phyloP scores from a whole-genome alignment of 2,113 vertebrate species.

The Aegithalos caudatus region DNA sequence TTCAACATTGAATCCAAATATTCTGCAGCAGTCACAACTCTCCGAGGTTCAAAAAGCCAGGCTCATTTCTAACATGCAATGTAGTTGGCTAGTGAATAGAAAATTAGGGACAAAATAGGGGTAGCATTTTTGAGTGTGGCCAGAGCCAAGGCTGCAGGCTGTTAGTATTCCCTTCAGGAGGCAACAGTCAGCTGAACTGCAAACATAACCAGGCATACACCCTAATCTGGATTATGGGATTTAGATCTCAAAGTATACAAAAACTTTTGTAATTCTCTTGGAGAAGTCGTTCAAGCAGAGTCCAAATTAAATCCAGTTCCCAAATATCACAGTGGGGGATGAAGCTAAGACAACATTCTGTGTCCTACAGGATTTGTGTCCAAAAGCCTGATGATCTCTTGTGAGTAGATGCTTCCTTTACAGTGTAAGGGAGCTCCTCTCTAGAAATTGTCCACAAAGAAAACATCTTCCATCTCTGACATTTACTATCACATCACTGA shows the following conservation, averaged over 20 bases:
- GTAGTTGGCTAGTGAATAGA: neutral
- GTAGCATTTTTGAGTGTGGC: neutral
- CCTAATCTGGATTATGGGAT: neutral
- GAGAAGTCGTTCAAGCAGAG: neutral
- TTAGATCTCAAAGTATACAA: neutral
- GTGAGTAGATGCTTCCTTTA: neutral
- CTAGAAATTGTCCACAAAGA: neutral
- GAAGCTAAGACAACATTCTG: neutral
- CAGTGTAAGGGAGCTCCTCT: neutral
- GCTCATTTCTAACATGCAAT: neutral
- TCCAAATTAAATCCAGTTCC: neutral
- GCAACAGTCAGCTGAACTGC: neutral
- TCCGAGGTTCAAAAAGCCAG: neutral
- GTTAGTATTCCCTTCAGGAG: neutral
- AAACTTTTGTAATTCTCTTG: neutral
- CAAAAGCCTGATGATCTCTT: neutral
- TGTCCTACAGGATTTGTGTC: neutral
- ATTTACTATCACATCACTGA: neutral
- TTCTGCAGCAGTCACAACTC: neutral
- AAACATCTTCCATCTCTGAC: neutral
- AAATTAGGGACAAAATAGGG: neutral
- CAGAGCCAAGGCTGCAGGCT: neutral
- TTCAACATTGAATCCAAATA: neutral
- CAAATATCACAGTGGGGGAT: neutral
- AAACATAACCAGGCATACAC: neutral